Conservation (phyloP, 2,888 invertebrate species). For the Acanthosepion esculentum region DNA sequence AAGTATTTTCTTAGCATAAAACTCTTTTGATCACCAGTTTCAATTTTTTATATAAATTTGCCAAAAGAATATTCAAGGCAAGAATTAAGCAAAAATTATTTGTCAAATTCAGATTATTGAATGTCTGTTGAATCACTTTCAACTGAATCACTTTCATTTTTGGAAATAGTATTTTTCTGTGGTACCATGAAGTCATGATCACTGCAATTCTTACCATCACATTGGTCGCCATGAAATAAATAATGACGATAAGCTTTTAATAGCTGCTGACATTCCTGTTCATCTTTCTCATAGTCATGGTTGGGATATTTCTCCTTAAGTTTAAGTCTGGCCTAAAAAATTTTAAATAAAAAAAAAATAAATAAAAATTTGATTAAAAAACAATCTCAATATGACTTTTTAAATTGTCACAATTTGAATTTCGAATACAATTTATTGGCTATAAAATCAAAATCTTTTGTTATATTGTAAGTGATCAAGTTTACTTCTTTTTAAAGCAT, state of each 20-base stretch:
- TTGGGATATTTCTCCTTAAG: conserved; percentile 89
- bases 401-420: neutral
- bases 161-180: neutral
- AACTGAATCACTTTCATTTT: neutral
- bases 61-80: neutral
- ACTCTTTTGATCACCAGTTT: neutral
- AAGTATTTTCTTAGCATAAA: neutral
- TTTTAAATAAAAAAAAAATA: too few relatives aligned
- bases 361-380: too few relatives aligned
- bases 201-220: conserved; percentile 34
- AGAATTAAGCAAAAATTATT: neutral
- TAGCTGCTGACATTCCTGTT: conserved; percentile 85
- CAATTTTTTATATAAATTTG: neutral
- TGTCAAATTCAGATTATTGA: too few relatives aligned
- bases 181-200: neutral
- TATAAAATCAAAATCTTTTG: too few relatives aligned
- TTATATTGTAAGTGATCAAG: too few relatives aligned
- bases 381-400: too few relatives aligned
- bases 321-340: conserved; percentile 84
- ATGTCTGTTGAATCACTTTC: neutral
- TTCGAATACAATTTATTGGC: neutral
- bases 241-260: conserved; percentile 85
- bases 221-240: conserved; percentile 60
- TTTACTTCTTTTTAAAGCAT: too few relatives aligned
- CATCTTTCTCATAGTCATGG: conserved; percentile 84